A percentile compares a stretch with the other conserved stretches of the same genome.
These are phyloP conservation scores for Pectinophora gossypiella DNA, from an alignment of 1,140 invertebrate genomes.

Conservation along the genomic window DNA sequence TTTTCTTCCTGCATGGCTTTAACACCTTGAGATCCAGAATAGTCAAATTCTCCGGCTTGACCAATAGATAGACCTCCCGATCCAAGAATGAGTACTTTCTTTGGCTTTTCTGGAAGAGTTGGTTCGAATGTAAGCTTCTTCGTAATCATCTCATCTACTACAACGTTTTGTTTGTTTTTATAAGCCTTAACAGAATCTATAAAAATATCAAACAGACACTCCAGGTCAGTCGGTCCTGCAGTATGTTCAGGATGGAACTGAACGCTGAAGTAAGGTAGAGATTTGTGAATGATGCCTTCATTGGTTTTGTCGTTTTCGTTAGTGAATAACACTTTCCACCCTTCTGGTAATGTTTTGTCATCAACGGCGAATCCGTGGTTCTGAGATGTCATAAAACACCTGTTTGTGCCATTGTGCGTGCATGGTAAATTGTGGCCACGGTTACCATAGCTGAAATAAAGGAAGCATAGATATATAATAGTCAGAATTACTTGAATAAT, in stretches of 20 bases:
- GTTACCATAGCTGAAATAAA: conserved; percentile 92
- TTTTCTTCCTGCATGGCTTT: conserved; percentile 97
- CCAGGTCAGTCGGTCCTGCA: conserved; percentile 96
- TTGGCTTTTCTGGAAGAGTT: conserved; percentile 71
- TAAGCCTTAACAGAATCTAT: conserved; percentile 82
- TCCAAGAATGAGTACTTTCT: conserved; percentile 97
- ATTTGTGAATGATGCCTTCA: conserved; percentile 89
- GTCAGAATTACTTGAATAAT: too few relatives aligned
- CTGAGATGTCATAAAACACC: conserved; percentile 99
- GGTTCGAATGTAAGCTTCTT: conserved; percentile 65
- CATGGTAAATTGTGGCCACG: conserved; percentile 99
- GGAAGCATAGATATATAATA: too few relatives aligned
- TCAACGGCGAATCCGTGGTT: conserved; percentile 98
- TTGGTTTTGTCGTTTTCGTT: conserved; percentile 89
- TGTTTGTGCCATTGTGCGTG: conserved; percentile 86
- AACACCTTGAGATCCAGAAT: conserved; percentile 95
- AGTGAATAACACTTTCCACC: conserved; percentile 93
- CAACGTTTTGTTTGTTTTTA: conserved; percentile 32
- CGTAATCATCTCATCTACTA: conserved; percentile 72
- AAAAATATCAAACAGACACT: conserved; percentile 97
- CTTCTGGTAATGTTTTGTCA: conserved; percentile 78
- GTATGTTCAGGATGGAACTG: conserved; percentile 99
- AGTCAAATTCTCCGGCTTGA: conserved; percentile 99
- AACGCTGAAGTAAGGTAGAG: conserved; percentile 92
- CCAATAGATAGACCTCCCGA: conserved; percentile 99